phyloP scores from a whole-genome alignment of 92 coral and sea anemone species.

The Epizoanthus stellaris region DNA sequence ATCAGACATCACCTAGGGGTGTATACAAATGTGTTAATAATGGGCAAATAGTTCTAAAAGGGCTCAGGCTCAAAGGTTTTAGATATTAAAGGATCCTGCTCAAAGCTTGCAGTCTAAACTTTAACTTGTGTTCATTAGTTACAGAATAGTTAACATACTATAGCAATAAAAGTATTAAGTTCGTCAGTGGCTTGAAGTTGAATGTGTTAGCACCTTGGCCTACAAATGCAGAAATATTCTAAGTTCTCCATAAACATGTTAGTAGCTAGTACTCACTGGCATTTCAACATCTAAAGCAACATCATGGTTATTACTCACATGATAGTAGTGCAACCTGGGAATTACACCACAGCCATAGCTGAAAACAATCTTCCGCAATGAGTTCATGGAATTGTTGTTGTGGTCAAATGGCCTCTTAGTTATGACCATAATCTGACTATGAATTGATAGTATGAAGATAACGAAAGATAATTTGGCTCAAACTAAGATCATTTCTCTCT shows the following conservation, averaged over 20 bases:
- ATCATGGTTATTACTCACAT: constrained; percentile 2
- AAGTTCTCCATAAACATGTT: too few relatives aligned
- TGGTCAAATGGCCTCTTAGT: background rate
- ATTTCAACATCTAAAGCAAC: background rate
- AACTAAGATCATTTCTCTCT: background rate
- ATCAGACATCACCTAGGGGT: background rate
- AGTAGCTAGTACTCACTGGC: background rate
- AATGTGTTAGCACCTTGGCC: too few relatives aligned
- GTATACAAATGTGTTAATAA: too few relatives aligned
- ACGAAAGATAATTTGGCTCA: background rate
- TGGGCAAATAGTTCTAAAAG: too few relatives aligned
- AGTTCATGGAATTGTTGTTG: constrained; percentile 15
- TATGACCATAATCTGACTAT: constrained; percentile 12
- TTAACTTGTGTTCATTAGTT: too few relatives aligned
- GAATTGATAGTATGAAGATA: constrained; percentile 11
- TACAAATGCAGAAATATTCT: too few relatives aligned
- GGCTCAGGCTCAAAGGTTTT: too few relatives aligned
- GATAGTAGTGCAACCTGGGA: constrained; percentile 16
- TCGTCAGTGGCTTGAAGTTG: too few relatives aligned
- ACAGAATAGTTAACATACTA: too few relatives aligned
- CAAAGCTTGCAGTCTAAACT: too few relatives aligned
- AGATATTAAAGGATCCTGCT: too few relatives aligned
- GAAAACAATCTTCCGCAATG: constrained; percentile 14
- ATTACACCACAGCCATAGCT: constrained; percentile 17
- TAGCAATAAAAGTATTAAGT: too few relatives aligned